Base-by-base conservation (phyloP, 2,888 invertebrate genomes). In the Tetragnatha montana region DNA sequence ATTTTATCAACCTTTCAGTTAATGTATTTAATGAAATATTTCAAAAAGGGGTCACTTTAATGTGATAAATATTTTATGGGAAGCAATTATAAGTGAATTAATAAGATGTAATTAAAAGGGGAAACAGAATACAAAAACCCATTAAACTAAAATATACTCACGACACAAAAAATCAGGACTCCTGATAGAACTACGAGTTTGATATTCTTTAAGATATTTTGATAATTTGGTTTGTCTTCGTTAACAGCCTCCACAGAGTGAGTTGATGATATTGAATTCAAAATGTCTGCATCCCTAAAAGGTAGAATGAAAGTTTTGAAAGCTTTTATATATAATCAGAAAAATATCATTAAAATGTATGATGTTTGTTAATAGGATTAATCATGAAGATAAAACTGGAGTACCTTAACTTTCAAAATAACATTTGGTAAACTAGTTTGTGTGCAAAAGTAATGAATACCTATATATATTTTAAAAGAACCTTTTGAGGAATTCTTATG, bases 141-240 rank as follows among this genome's bases (percentile, higher is more conserved):
- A 17, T 12, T 47, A 14, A 10, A 10, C 8, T 6, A 10, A 81
- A 12, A 12, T 8, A 17, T n/a, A 81, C 89, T 89, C 49, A 89
- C 85, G 68, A 82, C 78, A 47, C 85, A 86, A 68, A 89, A 89
- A 14, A 89, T 17, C 73, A 89, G 76, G 2, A 89, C 86, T 2
- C 60, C 47, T 17, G 49, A 71, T 6, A 85, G 51, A 8, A 89
- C 17, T 0, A 75, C 8, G 10, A 75, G 69, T n/a, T 89, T 89
- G 0, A 80, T 17, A 6, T 8, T 49, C 0, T 88, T 83, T 12
- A 85, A 22, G 6, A 87, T 3, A 4, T 3, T n/a, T 0, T 35
- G 49, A 8, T 78, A n/a, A 19, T 60, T 60, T n/a, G 78, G 70
- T n/a, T 68, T 14, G n/a, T 88, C 79, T 19, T 22, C 73, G 35